Evolutionary conservation across 1,140 invertebrate species (phyloP), one percentile per base, ranked within the genome.

Genomic region (Drosophila mauritiana): DNA sequence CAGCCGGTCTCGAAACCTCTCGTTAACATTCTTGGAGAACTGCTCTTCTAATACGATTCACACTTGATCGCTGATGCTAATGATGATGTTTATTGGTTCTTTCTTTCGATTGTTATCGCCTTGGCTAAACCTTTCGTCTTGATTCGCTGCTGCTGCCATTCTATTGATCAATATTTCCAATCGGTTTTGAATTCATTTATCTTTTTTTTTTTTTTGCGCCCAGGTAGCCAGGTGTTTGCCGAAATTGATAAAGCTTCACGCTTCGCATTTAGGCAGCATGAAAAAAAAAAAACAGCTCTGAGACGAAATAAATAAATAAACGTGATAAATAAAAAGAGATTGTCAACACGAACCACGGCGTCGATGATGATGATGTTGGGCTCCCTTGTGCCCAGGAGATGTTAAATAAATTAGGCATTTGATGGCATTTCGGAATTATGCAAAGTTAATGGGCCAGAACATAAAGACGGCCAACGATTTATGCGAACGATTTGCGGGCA

Each of bases 161-260:
- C 73, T 84, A 72, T 70, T 83, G 81, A 85, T 69, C 59, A 85
- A 73, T 73, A 84, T 69, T 73, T 78, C 46, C 46, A 59, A 76
- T 34, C 43, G 63, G 51, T 77, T 76, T 53, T 56, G 64, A 69
- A 73, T 67, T 77, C 48, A 42, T 77, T 68, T 62, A 45, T 70
- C 42, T 67, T 56, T 22, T 10, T n/a, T 55, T 45, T 37, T 37
- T 48, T 54, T 34, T 36, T 55, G 31, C 25, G 63, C 11, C 37
- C 36, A 46, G 51, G 51, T 70, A 69, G 67, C 67, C 67, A 70
- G 67, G 67, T 70, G 67, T 70, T 65, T 70, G 51, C 36, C 39
- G 36, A 52, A 70, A 57, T 70, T 70, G 67, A 70, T 70, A 70
- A 70, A 70, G 49, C 67, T 70, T 70, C 67, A 70, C 64, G 64